phyloP scores from a whole-genome alignment of 1,140 invertebrate genomes.

The Anagrus nilaparvatae region DNA sequence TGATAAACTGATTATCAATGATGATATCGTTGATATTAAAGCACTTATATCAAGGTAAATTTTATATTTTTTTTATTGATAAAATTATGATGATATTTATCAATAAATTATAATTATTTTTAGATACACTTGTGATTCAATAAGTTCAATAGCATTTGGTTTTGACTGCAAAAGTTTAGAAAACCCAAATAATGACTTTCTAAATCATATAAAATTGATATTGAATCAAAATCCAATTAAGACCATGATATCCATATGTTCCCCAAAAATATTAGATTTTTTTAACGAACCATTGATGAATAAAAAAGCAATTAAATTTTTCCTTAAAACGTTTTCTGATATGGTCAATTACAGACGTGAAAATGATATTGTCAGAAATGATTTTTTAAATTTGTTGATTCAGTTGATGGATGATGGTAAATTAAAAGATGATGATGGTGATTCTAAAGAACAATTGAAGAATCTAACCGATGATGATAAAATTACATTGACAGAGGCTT shows the following conservation, averaged over 20 bases:
- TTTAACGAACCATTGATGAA: slow-evolving; percentile 5
- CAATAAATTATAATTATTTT: slow-evolving; percentile 5
- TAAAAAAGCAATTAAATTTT: slow-evolving; percentile 22
- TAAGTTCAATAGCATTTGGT: slow-evolving; percentile 46
- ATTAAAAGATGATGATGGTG: not conserved
- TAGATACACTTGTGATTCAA: slow-evolving; percentile 48
- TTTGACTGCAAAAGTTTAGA: slow-evolving; percentile 37
- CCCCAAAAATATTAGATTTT: slow-evolving; percentile 6
- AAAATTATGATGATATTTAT: slow-evolving; percentile 17
- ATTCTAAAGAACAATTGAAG: not conserved
- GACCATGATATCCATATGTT: slow-evolving; percentile 7
- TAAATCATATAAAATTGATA: slow-evolving; percentile 15
- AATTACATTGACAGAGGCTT: slow-evolving; percentile 11
- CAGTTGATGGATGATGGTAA: slow-evolving; percentile 22
- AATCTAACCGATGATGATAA: slow-evolving; percentile 8
- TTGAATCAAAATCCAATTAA: slow-evolving; percentile 9
- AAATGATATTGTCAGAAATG: slow-evolving; percentile 26
- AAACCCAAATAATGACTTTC: slow-evolving; percentile 25
- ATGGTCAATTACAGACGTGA: slow-evolving; percentile 21
- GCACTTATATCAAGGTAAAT: slow-evolving; percentile 19
- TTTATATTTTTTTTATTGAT: not conserved
- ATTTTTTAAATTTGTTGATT: slow-evolving; percentile 30
- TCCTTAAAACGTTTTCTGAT: slow-evolving; percentile 22
- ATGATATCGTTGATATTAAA: slow-evolving; percentile 18
- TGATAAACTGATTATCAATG: not conserved